Conservation (phyloP, 2,888 invertebrate genomes). For the Dorcus parallelipipedus region DNA sequence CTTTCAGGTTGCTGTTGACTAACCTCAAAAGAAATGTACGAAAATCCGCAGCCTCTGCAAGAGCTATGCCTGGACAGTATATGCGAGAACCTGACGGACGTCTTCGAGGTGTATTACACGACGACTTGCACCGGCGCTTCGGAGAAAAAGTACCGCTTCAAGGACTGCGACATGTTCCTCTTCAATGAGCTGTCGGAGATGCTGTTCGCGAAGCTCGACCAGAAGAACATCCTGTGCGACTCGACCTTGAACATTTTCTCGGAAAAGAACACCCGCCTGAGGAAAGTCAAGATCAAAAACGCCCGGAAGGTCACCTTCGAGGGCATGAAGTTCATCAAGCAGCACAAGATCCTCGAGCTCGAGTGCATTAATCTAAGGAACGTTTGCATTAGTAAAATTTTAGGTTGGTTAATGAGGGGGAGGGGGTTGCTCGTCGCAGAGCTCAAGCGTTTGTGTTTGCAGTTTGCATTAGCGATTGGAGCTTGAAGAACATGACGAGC, state of each 20-base stretch:
- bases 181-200: slow-evolving; percentile 58
- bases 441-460: slow-evolving; percentile 22
- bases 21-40: slow-evolving; percentile 51
- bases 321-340: slow-evolving; percentile 58
- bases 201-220: slow-evolving; percentile 53
- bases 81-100: slow-evolving; percentile 58
- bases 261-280: slow-evolving; percentile 57
- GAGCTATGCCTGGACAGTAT: slow-evolving; percentile 63
- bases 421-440: neutral
- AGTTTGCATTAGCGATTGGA: slow-evolving; percentile 65
- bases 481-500: slow-evolving; percentile 57
- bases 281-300: slow-evolving; percentile 58
- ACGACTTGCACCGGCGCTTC: slow-evolving; percentile 21
- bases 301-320: slow-evolving; percentile 56
- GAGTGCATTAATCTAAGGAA: slow-evolving; percentile 56
- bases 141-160: slow-evolving; percentile 44
- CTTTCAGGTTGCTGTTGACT: too few relatives aligned
- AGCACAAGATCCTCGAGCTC: slow-evolving; percentile 61
- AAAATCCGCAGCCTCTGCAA: slow-evolving; percentile 60
- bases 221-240: slow-evolving; percentile 59
- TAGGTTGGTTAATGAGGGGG: slow-evolving; percentile 18
- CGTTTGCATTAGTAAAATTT: slow-evolving; percentile 24
- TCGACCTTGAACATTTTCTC: slow-evolving; percentile 60
- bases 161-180: slow-evolving; percentile 56
- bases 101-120: slow-evolving; percentile 49